Evolutionary conservation across 2,113 vertebrate species (phyloP).

Genomic region (Labeo rohita): DNA sequence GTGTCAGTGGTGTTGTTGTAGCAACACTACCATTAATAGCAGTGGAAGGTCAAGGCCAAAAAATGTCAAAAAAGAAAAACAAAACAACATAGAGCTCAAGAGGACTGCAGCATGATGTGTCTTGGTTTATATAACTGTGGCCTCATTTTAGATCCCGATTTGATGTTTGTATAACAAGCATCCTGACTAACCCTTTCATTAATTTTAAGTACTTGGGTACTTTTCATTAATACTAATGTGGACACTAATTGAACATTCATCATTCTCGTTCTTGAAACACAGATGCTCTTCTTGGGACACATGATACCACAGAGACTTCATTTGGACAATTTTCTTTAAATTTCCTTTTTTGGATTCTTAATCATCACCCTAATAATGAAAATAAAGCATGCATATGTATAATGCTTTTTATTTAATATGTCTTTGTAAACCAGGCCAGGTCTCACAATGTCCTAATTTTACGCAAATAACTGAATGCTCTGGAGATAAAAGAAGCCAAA

Average conservation of each 20-base stretch:
- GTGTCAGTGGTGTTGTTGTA: constrained; percentile 20
- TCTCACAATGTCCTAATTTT: background rate
- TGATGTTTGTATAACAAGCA: background rate
- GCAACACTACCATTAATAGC: background rate
- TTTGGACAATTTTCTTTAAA: background rate
- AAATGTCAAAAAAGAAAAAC: background rate
- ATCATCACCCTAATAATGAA: background rate
- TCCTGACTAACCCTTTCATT: background rate
- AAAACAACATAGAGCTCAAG: background rate
- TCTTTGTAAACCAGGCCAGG: background rate
- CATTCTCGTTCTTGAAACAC: background rate
- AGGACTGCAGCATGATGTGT: no score
- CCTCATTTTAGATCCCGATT: background rate
- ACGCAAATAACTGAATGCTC: background rate
- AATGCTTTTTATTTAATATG: background rate
- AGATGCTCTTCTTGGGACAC: background rate
- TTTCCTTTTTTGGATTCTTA: background rate
- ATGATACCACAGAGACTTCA: background rate
- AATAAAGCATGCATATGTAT: background rate
- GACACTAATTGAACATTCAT: background rate
- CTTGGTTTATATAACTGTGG: background rate
- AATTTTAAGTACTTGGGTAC: background rate
- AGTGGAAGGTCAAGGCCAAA: background rate
- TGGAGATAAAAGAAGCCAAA: background rate
- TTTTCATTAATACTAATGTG: background rate